These are phyloP conservation scores for Psammodynastes pulverulentus DNA, from an alignment of 2,113 vertebrate species.

Conservation along the genomic window DNA sequence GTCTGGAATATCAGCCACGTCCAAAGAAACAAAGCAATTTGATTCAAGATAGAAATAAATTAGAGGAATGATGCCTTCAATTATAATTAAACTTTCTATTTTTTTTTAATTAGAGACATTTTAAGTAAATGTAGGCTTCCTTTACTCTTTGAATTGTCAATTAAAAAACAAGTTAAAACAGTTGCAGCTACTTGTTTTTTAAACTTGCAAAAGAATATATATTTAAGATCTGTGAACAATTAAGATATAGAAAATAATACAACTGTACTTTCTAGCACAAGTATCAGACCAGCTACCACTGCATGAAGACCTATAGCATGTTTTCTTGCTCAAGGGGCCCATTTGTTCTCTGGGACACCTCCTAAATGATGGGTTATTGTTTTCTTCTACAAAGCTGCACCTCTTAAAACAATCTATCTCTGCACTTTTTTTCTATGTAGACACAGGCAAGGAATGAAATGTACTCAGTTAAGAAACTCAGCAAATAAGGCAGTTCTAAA, in stretches of 20 bases:
- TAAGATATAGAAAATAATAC: neutral
- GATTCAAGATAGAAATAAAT: constrained; percentile 4
- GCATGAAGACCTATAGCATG: neutral
- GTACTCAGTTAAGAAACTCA: neutral
- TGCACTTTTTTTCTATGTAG: neutral
- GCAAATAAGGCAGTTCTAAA: neutral
- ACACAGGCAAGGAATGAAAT: neutral
- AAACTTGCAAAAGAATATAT: neutral
- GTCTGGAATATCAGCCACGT: neutral
- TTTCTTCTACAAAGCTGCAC: neutral
- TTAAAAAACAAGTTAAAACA: neutral
- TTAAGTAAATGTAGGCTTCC: neutral
- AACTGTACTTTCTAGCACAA: neutral
- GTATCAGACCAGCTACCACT: neutral
- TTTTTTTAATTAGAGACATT: neutral
- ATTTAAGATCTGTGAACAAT: neutral
- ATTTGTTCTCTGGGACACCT: neutral
- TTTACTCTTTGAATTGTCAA: neutral
- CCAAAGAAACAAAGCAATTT: constrained; percentile 23
- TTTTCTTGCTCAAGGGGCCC: neutral
- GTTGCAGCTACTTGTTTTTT: neutral
- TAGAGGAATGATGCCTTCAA: constrained; percentile 14
- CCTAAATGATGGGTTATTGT: neutral
- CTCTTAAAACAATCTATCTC: neutral
- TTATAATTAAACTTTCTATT: constrained; percentile 13